Conservation (phyloP, 2,797 vertebrate species). For the Hyperoplus immaculatus region DNA sequence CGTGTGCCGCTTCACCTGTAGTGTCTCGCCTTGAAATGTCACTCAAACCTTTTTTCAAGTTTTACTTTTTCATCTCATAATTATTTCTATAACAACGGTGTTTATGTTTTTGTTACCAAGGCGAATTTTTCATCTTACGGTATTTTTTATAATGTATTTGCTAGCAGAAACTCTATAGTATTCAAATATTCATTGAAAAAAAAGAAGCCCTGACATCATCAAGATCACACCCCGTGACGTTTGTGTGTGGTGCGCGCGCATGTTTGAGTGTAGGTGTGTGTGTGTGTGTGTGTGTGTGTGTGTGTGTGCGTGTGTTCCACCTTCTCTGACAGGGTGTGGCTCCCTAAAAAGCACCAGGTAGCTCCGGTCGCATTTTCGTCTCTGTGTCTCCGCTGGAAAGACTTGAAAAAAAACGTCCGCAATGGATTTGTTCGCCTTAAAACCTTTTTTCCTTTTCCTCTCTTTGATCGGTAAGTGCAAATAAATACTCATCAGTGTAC, state of each 20-base stretch:
- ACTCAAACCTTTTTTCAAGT: no score
- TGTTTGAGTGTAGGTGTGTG: slow-evolving; percentile 2
- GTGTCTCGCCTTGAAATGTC: no score
- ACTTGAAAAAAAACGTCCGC: slow-evolving; percentile 42
- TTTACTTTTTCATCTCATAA: no score
- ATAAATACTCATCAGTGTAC: fast-evolving
- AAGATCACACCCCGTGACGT: neutral
- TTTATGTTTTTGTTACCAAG: no score
- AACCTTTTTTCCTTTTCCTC: slow-evolving; percentile 55
- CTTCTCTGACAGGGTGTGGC: slow-evolving; percentile 62
- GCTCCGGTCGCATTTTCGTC: neutral
- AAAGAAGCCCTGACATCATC: no score
- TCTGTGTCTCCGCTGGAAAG: slow-evolving; percentile 44
- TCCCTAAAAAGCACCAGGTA: slow-evolving; percentile 44
- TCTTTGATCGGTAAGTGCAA: slow-evolving; percentile 40
- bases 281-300: neutral
- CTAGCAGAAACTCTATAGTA: no score
- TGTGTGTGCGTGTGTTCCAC: slow-evolving; percentile 11
- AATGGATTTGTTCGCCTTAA: slow-evolving; percentile 50
- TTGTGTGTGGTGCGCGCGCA: neutral
- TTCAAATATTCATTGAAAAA: neutral
- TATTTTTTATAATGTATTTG: no score
- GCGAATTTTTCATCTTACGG: no score
- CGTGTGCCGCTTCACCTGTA: no score
- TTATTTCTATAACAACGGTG: no score